Evolutionary conservation across 2,113 vertebrate genomes (phyloP), one percentile per base, ranked within the genome.

Genomic region (Hylia prasina): DNA sequence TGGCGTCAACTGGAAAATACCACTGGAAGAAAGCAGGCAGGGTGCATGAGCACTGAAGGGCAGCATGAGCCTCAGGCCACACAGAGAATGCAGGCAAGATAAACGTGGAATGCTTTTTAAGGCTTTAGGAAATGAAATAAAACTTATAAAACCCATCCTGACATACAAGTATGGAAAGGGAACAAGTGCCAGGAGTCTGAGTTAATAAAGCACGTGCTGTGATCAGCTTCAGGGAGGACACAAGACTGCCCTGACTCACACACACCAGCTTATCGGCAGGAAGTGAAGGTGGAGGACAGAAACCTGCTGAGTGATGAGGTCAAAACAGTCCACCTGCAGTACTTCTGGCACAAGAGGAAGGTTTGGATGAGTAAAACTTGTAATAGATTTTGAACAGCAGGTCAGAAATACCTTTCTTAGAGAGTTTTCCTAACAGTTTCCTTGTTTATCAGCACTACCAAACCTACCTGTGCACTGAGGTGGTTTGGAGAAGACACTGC

Each of bases 221-320:
- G 1, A 25, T 70, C 37, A 56, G 30, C 61, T 20, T 57, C 27
- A 16, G 9, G 9, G 57, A 87, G 18, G 51, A 27, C 30, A 33
- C 0, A 0, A 27, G 11, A 8, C 2, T n/a, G 27, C 51, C 31
- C 7, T 47, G 54, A 70, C 20, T 2, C 17, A 33, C 7, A 33
- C 7, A 35, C 16, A 54, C 22, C 33, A 25, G 27, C 16, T 30
- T 14, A 44, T 14, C 15, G 20, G 44, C 77, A 69, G 35, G 45
- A 70, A 48, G 39, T 5, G 21, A 66, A 20, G 28, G 39, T 73
- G 50, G 37, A 44, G 47, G 30, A n/a, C 48, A 58, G 75, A 68
- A 66, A 24, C 0, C 31, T 44, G 16, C 23, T 33, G 40, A 54
- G 15, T 28, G 22, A 20, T 31, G 47, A 40, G 9, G 31, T 53